A percentile compares a stretch with the other conserved stretches of the same genome.
Evolutionary conservation across 1,140 invertebrate species (phyloP).

Genomic region (Drosophila littoralis): DNA sequence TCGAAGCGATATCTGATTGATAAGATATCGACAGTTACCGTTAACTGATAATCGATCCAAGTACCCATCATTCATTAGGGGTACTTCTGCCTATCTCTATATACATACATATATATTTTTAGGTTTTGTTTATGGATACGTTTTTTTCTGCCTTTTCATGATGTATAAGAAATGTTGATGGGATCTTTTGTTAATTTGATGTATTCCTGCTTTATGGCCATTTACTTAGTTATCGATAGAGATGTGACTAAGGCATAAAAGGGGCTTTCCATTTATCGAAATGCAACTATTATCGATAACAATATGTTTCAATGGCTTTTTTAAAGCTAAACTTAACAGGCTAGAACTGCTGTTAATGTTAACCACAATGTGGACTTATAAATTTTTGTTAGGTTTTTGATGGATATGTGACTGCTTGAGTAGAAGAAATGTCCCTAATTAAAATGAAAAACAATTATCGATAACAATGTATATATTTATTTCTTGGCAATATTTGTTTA

Average conservation of each 20-base stretch:
- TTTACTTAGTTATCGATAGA: background rate
- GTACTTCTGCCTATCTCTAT: background rate
- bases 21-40: slow-evolving; percentile 61
- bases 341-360: no score
- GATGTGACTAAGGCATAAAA: background rate
- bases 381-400: no score
- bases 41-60: slow-evolving; percentile 44
- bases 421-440: no score
- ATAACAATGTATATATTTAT: no score
- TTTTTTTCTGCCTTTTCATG: no score
- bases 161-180: background rate
- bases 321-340: no score
- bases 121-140: slow-evolving; percentile 7
- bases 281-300: background rate
- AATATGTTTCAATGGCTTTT: background rate
- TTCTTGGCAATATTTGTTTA: no score
- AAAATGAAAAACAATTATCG: no score
- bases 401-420: no score
- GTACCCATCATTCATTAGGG: slow-evolving; percentile 6
- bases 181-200: background rate
- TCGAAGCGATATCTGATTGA: slow-evolving; percentile 51
- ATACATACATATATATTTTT: background rate
- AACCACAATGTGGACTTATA: no score
- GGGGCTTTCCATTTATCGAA: background rate
- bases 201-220: background rate